Base-by-base conservation (phyloP, 2,797 vertebrate genomes). In the Pseudochirops corinnae region DNA sequence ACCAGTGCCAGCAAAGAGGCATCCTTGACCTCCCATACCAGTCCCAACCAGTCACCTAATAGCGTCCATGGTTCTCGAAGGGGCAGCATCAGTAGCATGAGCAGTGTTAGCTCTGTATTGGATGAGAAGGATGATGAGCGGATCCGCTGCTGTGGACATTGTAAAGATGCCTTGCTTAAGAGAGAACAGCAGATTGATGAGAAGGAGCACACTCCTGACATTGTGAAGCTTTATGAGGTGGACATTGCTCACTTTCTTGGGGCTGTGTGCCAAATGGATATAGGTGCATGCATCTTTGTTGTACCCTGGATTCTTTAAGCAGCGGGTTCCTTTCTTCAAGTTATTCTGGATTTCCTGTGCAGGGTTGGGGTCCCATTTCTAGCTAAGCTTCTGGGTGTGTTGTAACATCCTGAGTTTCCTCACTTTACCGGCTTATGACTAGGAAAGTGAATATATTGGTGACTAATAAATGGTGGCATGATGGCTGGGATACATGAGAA, bases 51-150 rank as follows among this genome's bases (percentile, higher is more conserved):
- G 94, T 99, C 99, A 10, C 98, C 99, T 0, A 98, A 97, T 55
- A 98, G 99, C 0, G 98, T 99, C 31, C 99, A 99, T 12, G 99
- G 99, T 90, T 99, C 99, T 24, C 99, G 99, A 53, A 99, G 99
- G 10, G 99, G 99, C 98, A 99, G 99, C 98, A 99, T 99, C 94
- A 99, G 99, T 98, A 99, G 99, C 96, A 95, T 99, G 91, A 99
- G 99, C 98, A 99, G 99, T 0, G 99, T 99, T 4, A 99, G 99
- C 96, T 99, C 99, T 0, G 99, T 99, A 93, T 96, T 99, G 98
- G 99, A 99, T 55, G 99, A 99, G 95, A 99, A 99, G 96, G 99
- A 99, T 0, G 99, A 99, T 1, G 99, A 99, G 95, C 99, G 99
- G 93, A 99, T 99, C 96, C 99, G 99, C 96, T 99, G 99, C 96